These are phyloP conservation scores for Cephus spinipes DNA, from an alignment of 2,888 invertebrate species.

Conservation along the genomic window DNA sequence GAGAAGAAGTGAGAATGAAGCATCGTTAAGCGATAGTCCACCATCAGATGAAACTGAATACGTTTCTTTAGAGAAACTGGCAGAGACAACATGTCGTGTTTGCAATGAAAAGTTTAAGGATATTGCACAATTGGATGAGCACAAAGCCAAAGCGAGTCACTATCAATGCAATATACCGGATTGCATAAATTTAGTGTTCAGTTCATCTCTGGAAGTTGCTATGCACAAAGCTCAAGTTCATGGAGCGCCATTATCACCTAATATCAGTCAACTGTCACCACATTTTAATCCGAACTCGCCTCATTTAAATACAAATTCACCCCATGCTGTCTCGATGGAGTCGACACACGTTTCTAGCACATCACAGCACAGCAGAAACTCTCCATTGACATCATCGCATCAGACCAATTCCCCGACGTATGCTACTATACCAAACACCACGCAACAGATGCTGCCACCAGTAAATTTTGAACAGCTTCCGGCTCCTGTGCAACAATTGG, in stretches of 20 bases:
- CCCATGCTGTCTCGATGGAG: conserved; percentile 41
- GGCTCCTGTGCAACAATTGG: conserved; percentile 63
- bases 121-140: conserved; percentile 70
- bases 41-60: conserved; percentile 70
- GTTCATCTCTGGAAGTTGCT: conserved; percentile 50
- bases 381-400: conserved; percentile 55
- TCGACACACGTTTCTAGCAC: conserved; percentile 44
- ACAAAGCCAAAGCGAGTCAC: conserved; percentile 71
- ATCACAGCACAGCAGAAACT: conserved; percentile 37
- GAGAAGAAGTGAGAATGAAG: conserved; percentile 44
- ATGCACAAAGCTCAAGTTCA: conserved; percentile 60
- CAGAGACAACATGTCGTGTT: conserved; percentile 72
- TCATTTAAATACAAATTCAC: conserved; percentile 43
- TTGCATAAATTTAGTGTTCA: conserved; percentile 57
- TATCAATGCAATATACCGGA: conserved; percentile 67
- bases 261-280: conserved; percentile 37
- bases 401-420: conserved; percentile 52
- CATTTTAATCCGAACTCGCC: conserved; percentile 46
- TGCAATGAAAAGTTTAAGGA: conserved; percentile 74
- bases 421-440: conserved; percentile 33
- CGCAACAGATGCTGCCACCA: conserved; percentile 50
- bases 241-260: conserved; percentile 51
- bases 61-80: conserved; percentile 74
- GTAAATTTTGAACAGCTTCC: conserved; percentile 62
- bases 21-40: conserved; percentile 40